Evolutionary conservation across 1,140 invertebrate genomes (phyloP).

Genomic region (Pissodes strobi): DNA sequence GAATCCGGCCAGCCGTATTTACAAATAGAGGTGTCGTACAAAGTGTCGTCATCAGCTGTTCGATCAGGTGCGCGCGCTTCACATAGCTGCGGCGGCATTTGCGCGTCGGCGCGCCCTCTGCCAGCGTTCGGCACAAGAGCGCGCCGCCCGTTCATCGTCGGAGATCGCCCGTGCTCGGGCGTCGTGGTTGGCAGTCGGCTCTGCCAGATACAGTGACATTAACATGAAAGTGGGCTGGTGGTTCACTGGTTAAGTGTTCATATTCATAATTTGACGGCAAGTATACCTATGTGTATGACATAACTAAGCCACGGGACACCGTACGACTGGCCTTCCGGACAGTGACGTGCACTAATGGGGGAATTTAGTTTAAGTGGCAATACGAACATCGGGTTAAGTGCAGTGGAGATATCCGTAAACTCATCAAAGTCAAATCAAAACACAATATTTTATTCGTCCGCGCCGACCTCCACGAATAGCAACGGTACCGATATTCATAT

Average conservation of each 20-base stretch:
- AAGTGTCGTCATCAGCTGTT: constrained; percentile 50
- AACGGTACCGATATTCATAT: constrained; percentile 41
- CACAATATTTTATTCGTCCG: constrained; percentile 51
- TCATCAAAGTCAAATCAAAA: constrained; percentile 48
- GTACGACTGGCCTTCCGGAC: constrained; percentile 36
- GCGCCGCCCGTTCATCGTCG: constrained; percentile 27
- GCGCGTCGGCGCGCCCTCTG: constrained; percentile 25
- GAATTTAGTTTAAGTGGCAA: constrained; percentile 56
- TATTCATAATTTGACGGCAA: constrained; percentile 33
- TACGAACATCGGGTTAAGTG: constrained; percentile 54
- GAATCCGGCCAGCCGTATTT: constrained; percentile 28
- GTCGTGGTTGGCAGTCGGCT: constrained; percentile 37
- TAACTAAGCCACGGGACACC: constrained; percentile 43
- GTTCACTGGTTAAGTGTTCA: constrained; percentile 47
- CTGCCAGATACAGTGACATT: constrained; percentile 45
- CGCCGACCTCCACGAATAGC: constrained; percentile 46
- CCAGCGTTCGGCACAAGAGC: neutral
- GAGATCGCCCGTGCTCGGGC: constrained; percentile 36
- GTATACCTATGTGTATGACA: constrained; percentile 52
- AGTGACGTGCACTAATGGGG: constrained; percentile 54
- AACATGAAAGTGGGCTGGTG: constrained; percentile 50
- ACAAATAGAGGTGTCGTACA: constrained; percentile 37
- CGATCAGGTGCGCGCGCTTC: constrained; percentile 45
- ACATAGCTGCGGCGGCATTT: constrained; percentile 18
- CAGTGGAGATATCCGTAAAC: constrained; percentile 53